Conservation (phyloP, 2,797 vertebrate genomes). For the Danio jaintianensis region DNA sequence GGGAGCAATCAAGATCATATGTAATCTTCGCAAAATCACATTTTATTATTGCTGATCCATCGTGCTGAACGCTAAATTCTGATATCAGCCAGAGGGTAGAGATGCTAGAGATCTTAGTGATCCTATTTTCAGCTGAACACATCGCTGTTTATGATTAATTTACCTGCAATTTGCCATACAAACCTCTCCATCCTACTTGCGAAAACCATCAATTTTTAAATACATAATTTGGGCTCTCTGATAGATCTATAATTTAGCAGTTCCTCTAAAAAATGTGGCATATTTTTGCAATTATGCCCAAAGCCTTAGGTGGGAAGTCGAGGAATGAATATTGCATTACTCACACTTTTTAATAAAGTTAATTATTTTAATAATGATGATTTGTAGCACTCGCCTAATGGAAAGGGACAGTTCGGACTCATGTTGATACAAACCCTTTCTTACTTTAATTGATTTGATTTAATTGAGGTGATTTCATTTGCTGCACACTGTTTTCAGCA, state of each 20-base stretch:
- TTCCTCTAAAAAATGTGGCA: conserved; percentile 1
- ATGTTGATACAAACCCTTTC: background rate
- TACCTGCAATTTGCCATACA: conserved; percentile 41
- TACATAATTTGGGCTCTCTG: conserved; percentile 32
- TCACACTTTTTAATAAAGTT: background rate
- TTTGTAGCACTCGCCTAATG: conserved; percentile 1
- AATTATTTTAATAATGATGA: conserved; percentile 15
- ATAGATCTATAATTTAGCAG: conserved; percentile 45
- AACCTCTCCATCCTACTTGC: conserved; percentile 30
- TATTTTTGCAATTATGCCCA: conserved; percentile 28
- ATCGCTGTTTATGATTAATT: conserved; percentile 33
- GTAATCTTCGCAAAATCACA: conserved; percentile 19
- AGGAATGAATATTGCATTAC: conserved; percentile 21
- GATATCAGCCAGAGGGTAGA: background rate
- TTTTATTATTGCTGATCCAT: conserved; percentile 30
- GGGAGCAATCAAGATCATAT: conserved; percentile 14
- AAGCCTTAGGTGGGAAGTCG: background rate
- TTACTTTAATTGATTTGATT: background rate
- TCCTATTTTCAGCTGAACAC: conserved; percentile 15
- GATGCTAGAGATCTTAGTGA: conserved; percentile 5
- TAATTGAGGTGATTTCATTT: background rate
- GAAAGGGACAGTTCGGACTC: background rate
- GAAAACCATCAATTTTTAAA: conserved; percentile 42
- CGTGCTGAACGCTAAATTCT: conserved; percentile 11
- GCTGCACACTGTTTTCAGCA: background rate